Conservation (phyloP, 2,113 vertebrate genomes). For the Micronisus gabar region DNA sequence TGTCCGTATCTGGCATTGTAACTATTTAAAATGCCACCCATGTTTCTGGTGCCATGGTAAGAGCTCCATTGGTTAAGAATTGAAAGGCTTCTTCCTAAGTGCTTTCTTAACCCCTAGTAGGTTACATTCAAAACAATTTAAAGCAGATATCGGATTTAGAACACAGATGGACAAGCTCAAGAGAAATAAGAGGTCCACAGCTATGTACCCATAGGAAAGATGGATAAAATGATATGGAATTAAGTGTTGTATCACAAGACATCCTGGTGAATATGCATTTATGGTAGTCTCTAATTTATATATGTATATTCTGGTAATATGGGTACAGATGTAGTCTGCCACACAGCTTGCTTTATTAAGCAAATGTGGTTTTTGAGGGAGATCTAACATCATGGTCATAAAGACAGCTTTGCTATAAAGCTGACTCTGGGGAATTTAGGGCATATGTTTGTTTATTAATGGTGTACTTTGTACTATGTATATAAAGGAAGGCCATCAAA, state of each 20-base stretch:
- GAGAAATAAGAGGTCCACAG: background rate
- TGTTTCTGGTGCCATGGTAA: background rate
- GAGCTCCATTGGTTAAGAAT: background rate
- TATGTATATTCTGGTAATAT: background rate
- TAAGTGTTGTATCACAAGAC: background rate
- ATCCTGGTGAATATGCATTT: background rate
- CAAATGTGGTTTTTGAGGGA: background rate
- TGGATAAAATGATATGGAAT: background rate
- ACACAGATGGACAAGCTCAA: background rate
- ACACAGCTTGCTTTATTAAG: background rate
- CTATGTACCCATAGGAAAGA: background rate
- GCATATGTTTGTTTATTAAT: slow-evolving; percentile 35
- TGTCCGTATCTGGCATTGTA: accelerated
- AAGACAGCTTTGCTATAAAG: background rate
- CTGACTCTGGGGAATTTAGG: background rate
- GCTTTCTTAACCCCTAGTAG: background rate
- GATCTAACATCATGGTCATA: background rate
- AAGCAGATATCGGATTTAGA: background rate
- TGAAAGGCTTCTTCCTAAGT: background rate
- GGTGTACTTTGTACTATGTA: background rate
- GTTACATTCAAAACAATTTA: background rate
- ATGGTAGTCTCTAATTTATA: background rate
- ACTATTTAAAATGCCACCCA: background rate
- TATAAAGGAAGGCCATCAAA: slow-evolving; percentile 27
- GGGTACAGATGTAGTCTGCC: background rate